A percentile compares a stretch with the other conserved stretches of the same genome.
Evolutionary conservation across 2,113 vertebrate genomes (phyloP).

Genomic region (Pachycephala philippinensis): DNA sequence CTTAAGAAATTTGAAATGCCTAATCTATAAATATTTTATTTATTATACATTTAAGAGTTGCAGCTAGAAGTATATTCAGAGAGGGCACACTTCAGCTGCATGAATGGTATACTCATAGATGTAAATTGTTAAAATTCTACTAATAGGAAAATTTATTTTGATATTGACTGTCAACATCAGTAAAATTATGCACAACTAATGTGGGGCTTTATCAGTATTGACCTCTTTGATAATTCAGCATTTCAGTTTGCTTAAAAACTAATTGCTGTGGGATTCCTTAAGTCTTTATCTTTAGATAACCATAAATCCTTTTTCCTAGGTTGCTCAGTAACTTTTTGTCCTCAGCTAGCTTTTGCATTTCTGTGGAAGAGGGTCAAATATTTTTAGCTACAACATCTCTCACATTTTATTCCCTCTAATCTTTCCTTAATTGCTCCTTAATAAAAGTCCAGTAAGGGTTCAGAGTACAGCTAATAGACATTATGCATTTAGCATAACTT

Average conservation of each 20-base stretch:
- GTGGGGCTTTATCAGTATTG: background rate
- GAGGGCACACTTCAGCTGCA: rapidly evolving
- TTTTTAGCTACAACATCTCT: background rate
- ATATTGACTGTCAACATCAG: background rate
- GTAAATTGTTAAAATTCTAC: background rate
- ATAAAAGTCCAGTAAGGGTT: background rate
- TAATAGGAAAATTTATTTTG: background rate
- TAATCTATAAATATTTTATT: background rate
- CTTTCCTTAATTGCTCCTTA: background rate
- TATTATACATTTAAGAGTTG: background rate
- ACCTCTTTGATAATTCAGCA: background rate
- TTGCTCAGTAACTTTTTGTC: background rate
- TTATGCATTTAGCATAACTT: background rate
- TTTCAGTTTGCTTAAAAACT: background rate
- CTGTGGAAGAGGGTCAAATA: background rate
- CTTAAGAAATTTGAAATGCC: background rate
- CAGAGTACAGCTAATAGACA: background rate
- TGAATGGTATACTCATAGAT: background rate
- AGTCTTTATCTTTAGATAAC: background rate
- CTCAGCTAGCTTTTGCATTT: background rate
- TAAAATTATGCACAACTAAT: background rate
- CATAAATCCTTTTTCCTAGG: background rate
- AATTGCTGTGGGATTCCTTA: background rate
- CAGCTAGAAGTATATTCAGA: background rate
- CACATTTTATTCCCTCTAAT: background rate